A percentile compares a stretch with the other conserved stretches of the same genome.
Evolutionary conservation across 2,888 invertebrate species (phyloP).

Genomic region (Cantharis rufa): DNA sequence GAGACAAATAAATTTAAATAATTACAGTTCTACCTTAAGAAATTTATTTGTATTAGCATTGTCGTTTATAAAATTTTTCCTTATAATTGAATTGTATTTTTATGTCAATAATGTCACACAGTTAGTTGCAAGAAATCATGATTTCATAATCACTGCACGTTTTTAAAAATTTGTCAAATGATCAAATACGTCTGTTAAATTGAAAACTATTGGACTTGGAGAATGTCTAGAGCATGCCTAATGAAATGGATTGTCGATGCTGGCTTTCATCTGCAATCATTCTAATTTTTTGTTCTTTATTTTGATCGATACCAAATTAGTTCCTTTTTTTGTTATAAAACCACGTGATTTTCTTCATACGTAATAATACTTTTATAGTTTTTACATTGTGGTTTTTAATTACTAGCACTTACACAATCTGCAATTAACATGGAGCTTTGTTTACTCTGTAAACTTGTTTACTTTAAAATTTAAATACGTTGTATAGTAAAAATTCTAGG

Average conservation of each 20-base stretch:
- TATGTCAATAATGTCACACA: neutral
- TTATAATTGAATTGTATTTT: neutral
- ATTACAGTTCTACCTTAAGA: neutral
- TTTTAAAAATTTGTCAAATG: neutral
- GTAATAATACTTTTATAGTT: neutral
- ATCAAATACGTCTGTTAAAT: neutral
- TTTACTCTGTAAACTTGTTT: neutral
- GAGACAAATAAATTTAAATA: neutral
- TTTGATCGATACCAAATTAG: neutral
- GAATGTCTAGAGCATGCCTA: neutral
- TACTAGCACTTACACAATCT: neutral
- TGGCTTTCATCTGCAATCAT: neutral
- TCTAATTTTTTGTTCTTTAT: neutral
- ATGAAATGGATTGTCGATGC: neutral
- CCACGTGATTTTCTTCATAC: neutral
- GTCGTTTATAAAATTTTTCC: neutral
- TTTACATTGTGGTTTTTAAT: neutral
- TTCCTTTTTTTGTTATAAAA: neutral
- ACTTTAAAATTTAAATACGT: neutral
- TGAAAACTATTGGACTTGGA: neutral
- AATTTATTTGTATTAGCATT: neutral
- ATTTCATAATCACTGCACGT: neutral
- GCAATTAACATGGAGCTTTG: neutral
- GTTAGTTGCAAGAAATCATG: neutral
- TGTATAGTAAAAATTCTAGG: neutral